Conservation (phyloP, 1,140 invertebrate species). For the Drosophila hydei region DNA sequence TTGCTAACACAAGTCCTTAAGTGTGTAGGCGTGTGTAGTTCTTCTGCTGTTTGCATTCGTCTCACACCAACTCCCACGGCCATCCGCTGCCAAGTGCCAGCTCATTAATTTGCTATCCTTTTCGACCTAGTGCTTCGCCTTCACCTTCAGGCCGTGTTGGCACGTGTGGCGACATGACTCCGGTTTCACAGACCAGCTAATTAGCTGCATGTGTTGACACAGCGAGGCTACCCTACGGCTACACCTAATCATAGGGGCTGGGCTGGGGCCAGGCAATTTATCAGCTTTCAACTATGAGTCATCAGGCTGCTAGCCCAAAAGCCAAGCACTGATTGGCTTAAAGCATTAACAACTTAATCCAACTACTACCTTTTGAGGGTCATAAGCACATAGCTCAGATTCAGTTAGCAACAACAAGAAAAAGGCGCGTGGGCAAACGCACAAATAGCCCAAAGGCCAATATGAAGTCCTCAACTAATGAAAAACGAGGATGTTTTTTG, state of each 20-base stretch:
- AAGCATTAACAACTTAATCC: background rate
- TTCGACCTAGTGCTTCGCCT: background rate
- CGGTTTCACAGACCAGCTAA: slow-evolving; percentile 16
- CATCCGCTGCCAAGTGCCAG: slow-evolving; percentile 38
- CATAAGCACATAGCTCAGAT: slow-evolving; percentile 15
- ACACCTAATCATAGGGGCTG: background rate
- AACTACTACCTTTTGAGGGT: slow-evolving; percentile 12
- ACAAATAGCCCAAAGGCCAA: slow-evolving; percentile 52
- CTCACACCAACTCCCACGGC: slow-evolving; percentile 56
- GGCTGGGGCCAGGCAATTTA: background rate
- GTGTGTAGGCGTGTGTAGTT: slow-evolving; percentile 10
- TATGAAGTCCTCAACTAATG: slow-evolving; percentile 1
- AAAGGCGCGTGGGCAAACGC: too few relatives aligned
- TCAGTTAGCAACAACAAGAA: slow-evolving; percentile 7
- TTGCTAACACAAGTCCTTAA: background rate
- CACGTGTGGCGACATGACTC: slow-evolving; percentile 38
- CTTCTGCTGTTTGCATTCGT: slow-evolving; percentile 23
- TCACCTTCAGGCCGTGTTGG: background rate
- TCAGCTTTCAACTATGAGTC: slow-evolving; percentile 1
- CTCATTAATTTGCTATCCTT: slow-evolving; percentile 68
- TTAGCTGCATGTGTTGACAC: slow-evolving; percentile 16
- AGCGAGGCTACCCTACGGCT: background rate
- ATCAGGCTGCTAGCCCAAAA: slow-evolving; percentile 2
- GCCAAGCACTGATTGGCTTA: slow-evolving; percentile 5
- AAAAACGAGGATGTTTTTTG: slow-evolving; percentile 7